Percentiles rank a stretch among this genome's conserved stretches.
These are phyloP conservation scores for Tympanuchus pallidicinctus DNA, from an alignment of 2,113 vertebrate species.

Conservation along the genomic window DNA sequence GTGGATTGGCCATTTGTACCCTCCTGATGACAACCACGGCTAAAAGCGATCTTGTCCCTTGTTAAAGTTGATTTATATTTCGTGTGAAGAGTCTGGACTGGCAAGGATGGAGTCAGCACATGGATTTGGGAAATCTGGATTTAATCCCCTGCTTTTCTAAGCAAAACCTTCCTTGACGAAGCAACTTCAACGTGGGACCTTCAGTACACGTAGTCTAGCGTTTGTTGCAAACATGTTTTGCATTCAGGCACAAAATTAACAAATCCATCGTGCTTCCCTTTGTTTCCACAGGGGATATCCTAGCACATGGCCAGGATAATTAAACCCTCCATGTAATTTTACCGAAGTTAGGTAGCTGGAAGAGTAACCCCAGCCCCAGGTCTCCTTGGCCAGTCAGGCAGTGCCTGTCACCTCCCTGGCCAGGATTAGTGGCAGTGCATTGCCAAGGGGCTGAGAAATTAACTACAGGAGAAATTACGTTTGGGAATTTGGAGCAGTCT, in stretches of 20 bases:
- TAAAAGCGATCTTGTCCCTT: not conserved
- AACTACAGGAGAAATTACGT: not conserved
- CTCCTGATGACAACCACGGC: not conserved
- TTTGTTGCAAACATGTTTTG: not conserved
- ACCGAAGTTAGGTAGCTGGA: not conserved
- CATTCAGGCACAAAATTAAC: not conserved
- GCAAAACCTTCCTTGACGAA: not conserved
- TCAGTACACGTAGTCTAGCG: not conserved
- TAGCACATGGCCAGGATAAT: not conserved
- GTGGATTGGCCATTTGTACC: not conserved
- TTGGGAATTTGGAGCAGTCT: not conserved
- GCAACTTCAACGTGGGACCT: not conserved
- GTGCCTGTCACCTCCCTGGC: not conserved
- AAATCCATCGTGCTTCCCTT: not conserved
- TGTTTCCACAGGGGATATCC: not conserved
- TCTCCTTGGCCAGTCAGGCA: not conserved
- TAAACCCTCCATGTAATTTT: not conserved
- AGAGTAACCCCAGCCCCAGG: not conserved
- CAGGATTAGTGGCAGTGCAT: not conserved
- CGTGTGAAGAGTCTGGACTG: not conserved
- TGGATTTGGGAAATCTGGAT: not conserved
- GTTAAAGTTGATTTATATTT: not conserved
- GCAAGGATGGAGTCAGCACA: not conserved
- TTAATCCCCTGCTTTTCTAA: not conserved
- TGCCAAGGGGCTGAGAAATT: not conserved